Conservation (phyloP, 2,888 invertebrate genomes). For the Gari tellinella region DNA sequence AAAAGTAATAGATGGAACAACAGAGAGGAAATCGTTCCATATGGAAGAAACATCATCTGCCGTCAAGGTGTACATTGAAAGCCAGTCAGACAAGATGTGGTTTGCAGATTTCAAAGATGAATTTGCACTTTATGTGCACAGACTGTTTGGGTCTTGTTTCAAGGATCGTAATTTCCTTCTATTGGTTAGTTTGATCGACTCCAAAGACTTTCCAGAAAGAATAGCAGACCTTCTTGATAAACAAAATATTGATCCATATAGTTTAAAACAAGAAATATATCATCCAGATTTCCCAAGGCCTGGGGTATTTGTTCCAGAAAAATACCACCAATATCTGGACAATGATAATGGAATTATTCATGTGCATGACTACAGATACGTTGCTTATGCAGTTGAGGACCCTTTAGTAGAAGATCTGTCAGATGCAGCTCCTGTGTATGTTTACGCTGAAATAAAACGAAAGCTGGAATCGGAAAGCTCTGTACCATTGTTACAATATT, state of each 20-base stretch:
- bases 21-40: too few species aligned
- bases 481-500: constrained; percentile 27
- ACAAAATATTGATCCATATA: constrained; percentile 11
- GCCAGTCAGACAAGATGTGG: too few species aligned
- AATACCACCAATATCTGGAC: constrained; percentile 51
- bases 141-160: background rate
- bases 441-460: constrained; percentile 7
- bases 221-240: constrained; percentile 22
- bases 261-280: background rate
- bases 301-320: constrained; percentile 55
- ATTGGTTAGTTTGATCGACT: constrained; percentile 9
- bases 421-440: constrained; percentile 6
- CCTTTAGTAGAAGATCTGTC: constrained; percentile 16
- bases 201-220: background rate
- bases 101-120: constrained; percentile 1
- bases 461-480: background rate
- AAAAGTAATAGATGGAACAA: too few species aligned
- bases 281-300: constrained; percentile 33
- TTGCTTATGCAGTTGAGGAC: constrained; percentile 59
- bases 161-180: constrained; percentile 11
- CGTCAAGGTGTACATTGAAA: too few species aligned
- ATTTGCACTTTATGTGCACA: constrained; percentile 1
- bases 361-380: constrained; percentile 48
- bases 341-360: constrained; percentile 48
- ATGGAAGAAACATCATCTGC: too few species aligned